Evolutionary conservation across 2,888 invertebrate species (phyloP).

Genomic region (Lymantria monacha): DNA sequence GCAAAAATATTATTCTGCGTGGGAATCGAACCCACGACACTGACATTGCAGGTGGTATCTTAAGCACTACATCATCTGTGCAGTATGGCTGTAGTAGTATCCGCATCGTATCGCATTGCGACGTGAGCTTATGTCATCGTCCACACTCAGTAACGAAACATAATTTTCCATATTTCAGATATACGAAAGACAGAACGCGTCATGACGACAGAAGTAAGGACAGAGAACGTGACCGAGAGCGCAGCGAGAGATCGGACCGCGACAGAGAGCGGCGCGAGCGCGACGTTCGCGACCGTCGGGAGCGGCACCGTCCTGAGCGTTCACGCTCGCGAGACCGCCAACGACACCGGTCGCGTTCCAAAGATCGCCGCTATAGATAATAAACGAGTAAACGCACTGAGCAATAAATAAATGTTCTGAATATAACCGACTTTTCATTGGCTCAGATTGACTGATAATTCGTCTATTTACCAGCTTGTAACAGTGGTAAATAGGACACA

Average conservation of each 20-base stretch:
- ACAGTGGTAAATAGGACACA: no score
- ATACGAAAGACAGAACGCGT: conserved; percentile 66
- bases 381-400: conserved; percentile 43
- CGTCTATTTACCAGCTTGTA: no score
- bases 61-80: no score
- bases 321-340: conserved; percentile 54
- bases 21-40: no score
- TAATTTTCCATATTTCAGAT: conserved; percentile 46
- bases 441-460: neutral
- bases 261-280: conserved; percentile 31
- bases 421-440: conserved; percentile 15
- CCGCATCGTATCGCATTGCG: no score
- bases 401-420: conserved; percentile 55
- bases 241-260: conserved; percentile 38
- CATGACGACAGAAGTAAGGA: conserved; percentile 63
- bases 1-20: no score
- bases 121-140: no score
- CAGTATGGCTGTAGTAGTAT: no score
- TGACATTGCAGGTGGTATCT: no score
- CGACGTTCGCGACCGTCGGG: conserved; percentile 37
- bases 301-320: conserved; percentile 47
- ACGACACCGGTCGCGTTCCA: conserved; percentile 60
- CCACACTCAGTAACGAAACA: no score
- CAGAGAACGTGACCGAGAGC: conserved; percentile 53
- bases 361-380: conserved; percentile 73